Conservation (phyloP, 2,797 vertebrate genomes). For the Remorina albescens region DNA sequence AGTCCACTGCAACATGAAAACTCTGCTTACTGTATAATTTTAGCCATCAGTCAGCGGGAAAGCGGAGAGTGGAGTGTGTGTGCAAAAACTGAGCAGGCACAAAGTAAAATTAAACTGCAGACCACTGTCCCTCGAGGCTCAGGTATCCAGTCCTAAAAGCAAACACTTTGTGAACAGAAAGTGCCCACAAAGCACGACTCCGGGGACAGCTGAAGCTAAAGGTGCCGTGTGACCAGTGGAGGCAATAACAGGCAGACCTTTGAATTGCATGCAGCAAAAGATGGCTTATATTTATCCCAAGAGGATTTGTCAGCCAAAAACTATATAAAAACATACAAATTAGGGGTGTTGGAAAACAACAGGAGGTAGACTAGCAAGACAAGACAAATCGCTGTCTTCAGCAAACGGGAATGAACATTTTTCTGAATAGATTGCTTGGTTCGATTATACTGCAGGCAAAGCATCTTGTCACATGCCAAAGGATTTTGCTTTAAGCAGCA, state of each 20-base stretch:
- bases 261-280: constrained; percentile 3
- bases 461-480: background rate
- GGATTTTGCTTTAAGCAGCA: background rate
- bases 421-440: no score
- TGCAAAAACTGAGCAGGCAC: constrained; percentile 40
- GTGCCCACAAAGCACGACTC: constrained; percentile 20
- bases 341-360: background rate
- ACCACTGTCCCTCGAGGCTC: constrained; percentile 39
- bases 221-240: constrained; percentile 31
- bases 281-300: constrained; percentile 5
- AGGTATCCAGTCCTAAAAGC: constrained; percentile 50
- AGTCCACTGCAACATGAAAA: constrained; percentile 14
- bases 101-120: constrained; percentile 42
- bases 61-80: constrained; percentile 25
- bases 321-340: background rate
- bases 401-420: no score
- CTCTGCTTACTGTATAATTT: constrained; percentile 39
- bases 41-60: constrained; percentile 45
- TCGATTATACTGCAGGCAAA: background rate
- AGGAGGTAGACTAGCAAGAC: constrained; percentile 1
- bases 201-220: constrained; percentile 30
- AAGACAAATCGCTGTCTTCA: background rate
- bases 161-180: constrained; percentile 36
- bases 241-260: constrained; percentile 21
- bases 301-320: background rate